Percentiles rank a stretch among this genome's conserved stretches.
phyloP scores from a whole-genome alignment of 2,888 invertebrate species.

The Cheilosia soror region DNA sequence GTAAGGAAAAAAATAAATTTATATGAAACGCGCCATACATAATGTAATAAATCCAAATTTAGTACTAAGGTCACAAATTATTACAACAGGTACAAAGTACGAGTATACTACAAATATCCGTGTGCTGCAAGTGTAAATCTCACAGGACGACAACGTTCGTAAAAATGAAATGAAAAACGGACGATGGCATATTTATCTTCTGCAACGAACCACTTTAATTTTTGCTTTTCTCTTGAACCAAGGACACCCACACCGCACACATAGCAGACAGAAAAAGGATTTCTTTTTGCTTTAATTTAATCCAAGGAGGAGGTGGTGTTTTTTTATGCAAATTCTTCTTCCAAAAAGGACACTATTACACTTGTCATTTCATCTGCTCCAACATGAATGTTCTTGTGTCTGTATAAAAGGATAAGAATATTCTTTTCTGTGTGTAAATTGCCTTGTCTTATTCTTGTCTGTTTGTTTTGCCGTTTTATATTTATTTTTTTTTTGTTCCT shows the following conservation, averaged over 20 bases:
- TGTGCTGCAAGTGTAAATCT: conserved; percentile 59
- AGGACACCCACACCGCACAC: conserved; percentile 30
- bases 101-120: conserved; percentile 11
- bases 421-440: conserved; percentile 55
- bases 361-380: conserved; percentile 69
- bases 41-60: conserved; percentile 64
- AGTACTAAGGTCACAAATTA: conserved; percentile 62
- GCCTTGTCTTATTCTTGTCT: conserved; percentile 66
- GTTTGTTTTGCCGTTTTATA: conserved; percentile 32
- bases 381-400: conserved; percentile 9
- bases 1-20: not conserved
- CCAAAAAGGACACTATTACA: conserved; percentile 72
- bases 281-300: conserved; percentile 59
- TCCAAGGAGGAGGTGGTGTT: conserved; percentile 25
- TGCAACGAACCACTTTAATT: conserved; percentile 44
- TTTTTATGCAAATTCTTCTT: conserved; percentile 56
- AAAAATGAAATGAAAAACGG: conserved; percentile 24
- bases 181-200: conserved; percentile 48
- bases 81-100: conserved; percentile 20
- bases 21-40: not conserved
- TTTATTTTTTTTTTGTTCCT: conserved; percentile 18
- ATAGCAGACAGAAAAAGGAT: conserved; percentile 41
- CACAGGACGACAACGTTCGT: conserved; percentile 48
- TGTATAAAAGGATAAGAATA: conserved; percentile 16
- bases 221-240: conserved; percentile 3